These are phyloP conservation scores for Murina feae DNA, from an alignment of 2,113 vertebrate species.

Conservation along the genomic window DNA sequence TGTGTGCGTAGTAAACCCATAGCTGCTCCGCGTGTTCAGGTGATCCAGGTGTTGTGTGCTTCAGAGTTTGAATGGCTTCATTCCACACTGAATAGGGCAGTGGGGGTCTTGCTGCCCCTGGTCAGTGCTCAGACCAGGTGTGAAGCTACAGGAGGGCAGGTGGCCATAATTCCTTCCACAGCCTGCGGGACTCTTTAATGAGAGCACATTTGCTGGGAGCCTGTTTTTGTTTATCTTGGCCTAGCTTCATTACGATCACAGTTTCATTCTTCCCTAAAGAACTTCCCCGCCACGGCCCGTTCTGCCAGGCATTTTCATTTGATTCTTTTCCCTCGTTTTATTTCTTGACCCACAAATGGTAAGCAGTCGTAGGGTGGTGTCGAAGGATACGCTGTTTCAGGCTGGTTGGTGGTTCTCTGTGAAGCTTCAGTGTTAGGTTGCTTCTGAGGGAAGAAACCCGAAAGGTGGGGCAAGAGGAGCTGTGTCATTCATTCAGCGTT, in stretches of 20 bases:
- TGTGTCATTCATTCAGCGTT: conserved; percentile 16
- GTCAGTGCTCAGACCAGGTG: neutral
- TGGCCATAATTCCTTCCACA: conserved; percentile 28
- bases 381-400: neutral
- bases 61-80: conserved; percentile 10
- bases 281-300: neutral
- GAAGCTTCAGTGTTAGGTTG: neutral
- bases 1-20: neutral
- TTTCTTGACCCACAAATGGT: neutral
- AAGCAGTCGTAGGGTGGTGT: neutral
- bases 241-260: neutral
- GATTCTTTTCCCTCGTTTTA: neutral
- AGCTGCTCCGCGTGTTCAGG: neutral
- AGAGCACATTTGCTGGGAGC: neutral
- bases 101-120: neutral
- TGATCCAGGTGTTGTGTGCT: neutral
- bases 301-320: neutral
- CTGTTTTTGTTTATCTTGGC: neutral
- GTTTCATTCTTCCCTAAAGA: conserved; percentile 23
- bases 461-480: neutral
- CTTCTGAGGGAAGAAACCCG: neutral
- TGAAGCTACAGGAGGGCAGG: conserved; percentile 4
- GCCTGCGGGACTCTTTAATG: neutral
- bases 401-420: neutral
- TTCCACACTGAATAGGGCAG: neutral